A percentile compares a stretch with the other conserved stretches of the same genome.
These are phyloP conservation scores for Achroia grisella DNA, from an alignment of 1,140 invertebrate genomes.

Conservation along the genomic window DNA sequence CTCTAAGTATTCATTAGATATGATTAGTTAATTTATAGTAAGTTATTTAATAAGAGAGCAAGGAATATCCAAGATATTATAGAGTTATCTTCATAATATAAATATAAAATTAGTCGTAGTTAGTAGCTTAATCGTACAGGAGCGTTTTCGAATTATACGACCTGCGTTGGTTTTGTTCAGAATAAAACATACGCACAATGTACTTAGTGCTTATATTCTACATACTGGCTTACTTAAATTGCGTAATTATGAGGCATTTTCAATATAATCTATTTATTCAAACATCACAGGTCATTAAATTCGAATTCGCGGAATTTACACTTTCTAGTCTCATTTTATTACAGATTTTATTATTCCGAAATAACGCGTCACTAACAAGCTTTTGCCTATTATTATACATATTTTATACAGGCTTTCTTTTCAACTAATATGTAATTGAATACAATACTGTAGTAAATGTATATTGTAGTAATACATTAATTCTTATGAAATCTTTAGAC, in stretches of 20 bases:
- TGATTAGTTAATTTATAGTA: conserved; percentile 65
- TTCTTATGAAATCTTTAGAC: conserved; percentile 18
- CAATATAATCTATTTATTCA: neutral
- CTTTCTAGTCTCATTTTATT: conserved; percentile 67
- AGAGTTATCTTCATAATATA: conserved; percentile 40
- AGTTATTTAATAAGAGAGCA: conserved; percentile 58
- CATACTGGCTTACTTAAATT: no score
- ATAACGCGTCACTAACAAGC: conserved; percentile 8
- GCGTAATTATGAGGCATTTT: neutral
- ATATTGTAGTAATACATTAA: conserved; percentile 7
- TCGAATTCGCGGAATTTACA: conserved; percentile 41
- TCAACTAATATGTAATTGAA: conserved; percentile 8
- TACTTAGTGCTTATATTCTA: no score
- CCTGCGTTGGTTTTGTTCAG: conserved; percentile 14
- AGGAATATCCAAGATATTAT: conserved; percentile 69
- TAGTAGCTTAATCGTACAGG: conserved; percentile 42
- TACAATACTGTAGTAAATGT: conserved; percentile 14
- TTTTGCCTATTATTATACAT: conserved; percentile 5
- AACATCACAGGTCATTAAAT: conserved; percentile 36
- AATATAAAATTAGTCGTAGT: conserved; percentile 41
- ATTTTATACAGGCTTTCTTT: neutral
- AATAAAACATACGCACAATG: no score
- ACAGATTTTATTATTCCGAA: conserved; percentile 34
- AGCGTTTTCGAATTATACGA: conserved; percentile 46
- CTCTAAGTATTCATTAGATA: conserved; percentile 68